Evolutionary conservation across 2,113 vertebrate genomes (phyloP), one percentile per base, ranked within the genome.

Genomic region (Holacanthus passer): DNA sequence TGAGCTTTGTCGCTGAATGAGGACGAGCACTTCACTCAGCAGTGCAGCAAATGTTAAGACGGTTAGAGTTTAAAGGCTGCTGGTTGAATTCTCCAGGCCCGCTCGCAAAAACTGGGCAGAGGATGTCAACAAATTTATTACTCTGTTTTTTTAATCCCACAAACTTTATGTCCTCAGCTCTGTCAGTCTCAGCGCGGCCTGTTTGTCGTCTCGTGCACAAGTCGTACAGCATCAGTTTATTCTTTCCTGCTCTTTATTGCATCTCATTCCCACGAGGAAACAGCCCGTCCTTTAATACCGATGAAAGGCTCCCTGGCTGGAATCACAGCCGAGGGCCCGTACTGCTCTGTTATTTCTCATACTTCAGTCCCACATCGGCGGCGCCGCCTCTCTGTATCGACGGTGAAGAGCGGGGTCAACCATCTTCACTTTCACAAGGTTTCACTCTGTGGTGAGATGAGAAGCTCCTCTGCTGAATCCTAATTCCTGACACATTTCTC

Each of bases 261-360:
- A 53, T 86, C 45, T 48, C 22, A 13, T 64, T 86, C 91, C 85
- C 90, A 77, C 0, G 65, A 76, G 89, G 74, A 88, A 86, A 89
- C 86, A 89, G 85, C 71, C 50, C 10, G 41, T 79, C 39, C 70
- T 92, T 90, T 92, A 85, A 87, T 87, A 80, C 59, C 1, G 73
- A 89, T 87, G 58, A 94, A 87, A 91, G 82, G 56, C 81, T 82
- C 63, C 66, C 64, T 12, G 81, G 66, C 64, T 84, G 9, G 60
- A 68, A 87, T 82, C 88, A 66, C 87, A 82, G 78, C 83, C 39
- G 75, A 81, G 83, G 50, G 83, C 71, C 75, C 37, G 27, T 10
- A 27, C 71, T 64, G 52, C 73, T 71, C 29, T 82, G 83, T 81
- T 87, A 60, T 73, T 82, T 79, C 55, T 77, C 59, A 80, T 22